Conservation (phyloP, 2,888 invertebrate genomes). For the Aethes cnicana region DNA sequence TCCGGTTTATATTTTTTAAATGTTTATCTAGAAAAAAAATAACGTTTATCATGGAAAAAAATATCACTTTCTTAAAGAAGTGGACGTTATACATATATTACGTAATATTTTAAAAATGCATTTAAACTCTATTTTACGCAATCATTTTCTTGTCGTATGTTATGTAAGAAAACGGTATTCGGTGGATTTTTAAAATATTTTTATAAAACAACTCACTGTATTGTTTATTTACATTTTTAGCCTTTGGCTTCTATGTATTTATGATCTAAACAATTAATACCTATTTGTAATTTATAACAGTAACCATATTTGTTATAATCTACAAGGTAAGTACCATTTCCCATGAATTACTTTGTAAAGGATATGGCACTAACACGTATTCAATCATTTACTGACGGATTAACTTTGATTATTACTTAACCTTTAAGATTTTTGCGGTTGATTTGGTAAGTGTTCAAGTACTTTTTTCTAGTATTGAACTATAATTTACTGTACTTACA, state of each 20-base stretch:
- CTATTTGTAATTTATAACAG: constrained; percentile 53
- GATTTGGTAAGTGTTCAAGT: constrained; percentile 3
- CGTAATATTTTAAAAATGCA: no score
- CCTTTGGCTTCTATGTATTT: constrained; percentile 19
- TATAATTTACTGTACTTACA: constrained; percentile 2
- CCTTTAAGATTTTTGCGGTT: neutral
- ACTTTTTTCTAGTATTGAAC: neutral
- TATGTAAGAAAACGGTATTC: no score
- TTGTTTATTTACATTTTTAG: constrained; percentile 5
- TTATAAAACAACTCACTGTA: no score
- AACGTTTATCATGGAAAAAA: no score
- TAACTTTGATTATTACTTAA: constrained; percentile 39
- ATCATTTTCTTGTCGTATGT: no score
- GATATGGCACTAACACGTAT: neutral
- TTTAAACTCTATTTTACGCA: no score
- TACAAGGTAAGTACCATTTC: constrained; percentile 17
- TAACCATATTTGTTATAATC: constrained; percentile 29
- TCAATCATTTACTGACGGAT: constrained; percentile 44
- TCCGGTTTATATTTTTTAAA: no score
- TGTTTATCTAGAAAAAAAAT: no score
- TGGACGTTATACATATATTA: no score
- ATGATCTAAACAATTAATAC: constrained; percentile 41
- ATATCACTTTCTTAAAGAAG: no score
- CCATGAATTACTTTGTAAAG: constrained; percentile 9
- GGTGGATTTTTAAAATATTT: no score